A percentile compares a stretch with the other conserved stretches of the same genome.
These are phyloP conservation scores for Oscheius sp. DNA, from an alignment of 2,888 invertebrate species.

Conservation along the genomic window DNA sequence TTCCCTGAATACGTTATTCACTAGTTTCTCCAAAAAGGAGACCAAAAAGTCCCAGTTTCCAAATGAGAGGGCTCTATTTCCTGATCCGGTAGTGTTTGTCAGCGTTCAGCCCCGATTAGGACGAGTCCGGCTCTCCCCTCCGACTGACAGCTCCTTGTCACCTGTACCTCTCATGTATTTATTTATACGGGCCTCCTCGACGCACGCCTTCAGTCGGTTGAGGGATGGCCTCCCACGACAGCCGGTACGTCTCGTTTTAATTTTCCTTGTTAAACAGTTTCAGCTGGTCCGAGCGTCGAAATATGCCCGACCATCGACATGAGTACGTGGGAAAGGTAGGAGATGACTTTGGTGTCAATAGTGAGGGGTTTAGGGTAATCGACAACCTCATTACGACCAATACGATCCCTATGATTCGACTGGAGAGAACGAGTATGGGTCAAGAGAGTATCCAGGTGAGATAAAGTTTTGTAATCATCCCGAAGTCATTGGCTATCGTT, in stretches of 20 bases:
- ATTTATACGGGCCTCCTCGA: slow-evolving; percentile 26
- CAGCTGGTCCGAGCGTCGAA: slow-evolving; percentile 24
- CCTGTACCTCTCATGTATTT: slow-evolving; percentile 26
- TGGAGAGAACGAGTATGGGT: slow-evolving; percentile 17
- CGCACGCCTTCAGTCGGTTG: slow-evolving; percentile 20
- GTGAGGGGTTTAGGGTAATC: neutral
- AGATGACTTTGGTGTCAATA: neutral
- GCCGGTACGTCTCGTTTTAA: slow-evolving; percentile 6
- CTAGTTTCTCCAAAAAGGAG: too few relatives aligned
- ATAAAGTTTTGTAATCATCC: neutral
- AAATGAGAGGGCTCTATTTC: neutral
- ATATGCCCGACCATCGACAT: slow-evolving; percentile 16
- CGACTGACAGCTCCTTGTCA: slow-evolving; percentile 35
- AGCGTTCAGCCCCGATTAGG: slow-evolving; percentile 7
- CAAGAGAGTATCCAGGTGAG: slow-evolving; percentile 24
- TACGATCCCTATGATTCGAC: slow-evolving; percentile 27
- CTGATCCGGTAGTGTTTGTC: slow-evolving; percentile 20
- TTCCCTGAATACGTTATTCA: too few relatives aligned
- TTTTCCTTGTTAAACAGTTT: neutral
- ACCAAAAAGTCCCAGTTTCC: too few relatives aligned
- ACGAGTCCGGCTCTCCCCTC: slow-evolving; percentile 16
- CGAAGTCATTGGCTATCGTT: neutral
- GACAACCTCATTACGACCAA: slow-evolving; percentile 22
- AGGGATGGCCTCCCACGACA: slow-evolving; percentile 29
- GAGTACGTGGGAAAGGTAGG: slow-evolving; percentile 26